These are phyloP conservation scores for Eilema caniola DNA, from an alignment of 2,888 invertebrate genomes.

Conservation along the genomic window DNA sequence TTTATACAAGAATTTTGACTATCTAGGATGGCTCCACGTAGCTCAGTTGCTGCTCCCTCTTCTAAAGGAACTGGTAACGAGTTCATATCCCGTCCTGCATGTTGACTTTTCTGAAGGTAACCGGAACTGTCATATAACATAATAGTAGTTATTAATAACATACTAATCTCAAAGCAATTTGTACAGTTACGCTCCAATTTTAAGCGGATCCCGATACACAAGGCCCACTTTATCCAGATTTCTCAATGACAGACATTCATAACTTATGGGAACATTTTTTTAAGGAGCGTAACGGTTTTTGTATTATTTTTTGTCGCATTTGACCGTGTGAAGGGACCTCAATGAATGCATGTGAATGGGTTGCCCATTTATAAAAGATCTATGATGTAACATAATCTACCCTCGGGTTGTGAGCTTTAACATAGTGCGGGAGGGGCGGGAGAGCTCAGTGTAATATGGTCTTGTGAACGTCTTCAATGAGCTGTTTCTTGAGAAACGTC, in stretches of 20 bases:
- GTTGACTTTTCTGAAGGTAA: background rate
- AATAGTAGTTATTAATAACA: conserved; percentile 10
- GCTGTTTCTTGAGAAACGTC: conserved; percentile 73
- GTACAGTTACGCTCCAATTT: conserved; percentile 32
- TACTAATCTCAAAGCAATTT: conserved; percentile 14
- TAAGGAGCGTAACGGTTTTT: conserved; percentile 85
- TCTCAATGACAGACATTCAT: conserved; percentile 83
- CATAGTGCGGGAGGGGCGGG: conserved; percentile 49
- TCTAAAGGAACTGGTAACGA: too few relatives aligned
- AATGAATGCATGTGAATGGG: conserved; percentile 81
- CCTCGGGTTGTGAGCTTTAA: conserved; percentile 36
- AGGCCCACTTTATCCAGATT: conserved; percentile 60
- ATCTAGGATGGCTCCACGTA: background rate
- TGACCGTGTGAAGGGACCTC: conserved; percentile 84
- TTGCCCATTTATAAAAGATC: conserved; percentile 64
- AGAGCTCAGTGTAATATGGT: conserved; percentile 63
- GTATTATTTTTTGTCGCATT: conserved; percentile 84
- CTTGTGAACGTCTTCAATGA: conserved; percentile 76
- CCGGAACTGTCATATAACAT: background rate
- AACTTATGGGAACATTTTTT: conserved; percentile 82
- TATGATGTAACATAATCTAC: conserved; percentile 50
- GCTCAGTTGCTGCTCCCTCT: background rate
- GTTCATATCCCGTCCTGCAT: background rate
- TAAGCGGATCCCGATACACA: conserved; percentile 47
- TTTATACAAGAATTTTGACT: background rate